Evolutionary conservation across 2,113 vertebrate species (phyloP), one percentile per base, ranked within the genome.

Genomic region (Balaeniceps rex): DNA sequence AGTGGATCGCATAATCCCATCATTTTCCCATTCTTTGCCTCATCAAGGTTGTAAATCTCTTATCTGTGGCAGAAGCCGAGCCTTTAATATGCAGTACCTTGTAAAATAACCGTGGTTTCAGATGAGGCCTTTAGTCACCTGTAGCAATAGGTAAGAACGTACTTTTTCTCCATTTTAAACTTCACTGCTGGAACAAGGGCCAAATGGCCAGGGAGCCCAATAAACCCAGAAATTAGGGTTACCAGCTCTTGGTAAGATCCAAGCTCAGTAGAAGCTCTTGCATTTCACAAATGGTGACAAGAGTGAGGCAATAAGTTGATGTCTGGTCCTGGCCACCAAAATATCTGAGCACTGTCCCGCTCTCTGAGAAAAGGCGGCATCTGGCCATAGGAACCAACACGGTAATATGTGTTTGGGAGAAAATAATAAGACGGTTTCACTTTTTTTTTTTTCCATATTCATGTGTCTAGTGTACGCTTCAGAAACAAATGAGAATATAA

Each of bases 31-130:
- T 93, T 94, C 93, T 95, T 81, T 81, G 54, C 33, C 79, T 74
- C 79, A 76, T 52, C 71, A 9, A 64, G 87, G 74, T 38, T 87
- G 91, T 94, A 96, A 93, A 95, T 86, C 80, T 88, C 93, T 93
- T 91, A 90, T 88, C 95, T 79, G 80, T 60, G 52, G 77, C 44
- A 85, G 58, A 47, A 75, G 52, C 52, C 11, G 40, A 90, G 71
- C 88, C 74, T 95, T 95, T 95, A 91, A 79, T 69, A 85, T 72
- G 93, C 78, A 33, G 12, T 7, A 84, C 47, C 24, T 40, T 51
- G 40, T 46, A 78, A 78, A 88, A 65, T 25, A 40, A 60, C 58
- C 46, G 22, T 19, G 57, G 26, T 77, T 91, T 89, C 91, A 78
- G 47, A 31, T 10, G 18, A 8, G 52, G 51, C 66, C 64, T 49